Evolutionary conservation across 2,113 vertebrate genomes (phyloP), one percentile per base, ranked within the genome.

Genomic region (Gasterosteus nipponicus): DNA sequence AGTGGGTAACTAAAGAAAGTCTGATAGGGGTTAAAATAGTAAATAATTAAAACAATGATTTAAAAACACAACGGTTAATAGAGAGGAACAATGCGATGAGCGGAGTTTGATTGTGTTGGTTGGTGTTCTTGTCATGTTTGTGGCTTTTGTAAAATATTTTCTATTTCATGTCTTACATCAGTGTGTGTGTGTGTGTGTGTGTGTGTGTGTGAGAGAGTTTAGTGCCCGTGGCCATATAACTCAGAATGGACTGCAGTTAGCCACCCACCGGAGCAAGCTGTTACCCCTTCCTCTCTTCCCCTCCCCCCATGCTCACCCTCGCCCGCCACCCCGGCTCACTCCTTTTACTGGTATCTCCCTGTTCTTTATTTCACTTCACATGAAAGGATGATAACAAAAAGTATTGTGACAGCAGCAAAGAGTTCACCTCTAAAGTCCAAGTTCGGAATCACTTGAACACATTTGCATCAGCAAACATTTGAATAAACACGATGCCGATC

Each of bases 261-360:
- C 85, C 86, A 87, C 88, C 88, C 79, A 91, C 85, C 2, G 79
- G 77, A 91, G 77, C 89, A 89, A 89, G 81, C 83, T 89, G 86
- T 85, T 85, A 83, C 73, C 77, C 54, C 67, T 68, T 80, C 82
- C 81, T 74, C 63, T 49, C 26, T 35, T 62, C 69, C 67, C 16
- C 69, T 38, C 62, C 59, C 38, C 61, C 53, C 49, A 10, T 51
- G 15, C 16, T 11, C 44, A 14, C 31, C 10, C 35, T 38, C 51
- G 18, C 14, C 22, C 10, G 11, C 38, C 26, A 49, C 46, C 47
- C 12, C 51, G 16, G 22, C 38, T 65, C n/a, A 2, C 14, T 62
- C 58, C 29, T 18, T 69, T n/a, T 60, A 57, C n/a, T 63, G 29
- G 7, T 15, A 51, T 46, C 22, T 72, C 44, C 3, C 10, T 22